phyloP scores from a whole-genome alignment of 2,888 invertebrate genomes.

The Melipona beecheii region DNA sequence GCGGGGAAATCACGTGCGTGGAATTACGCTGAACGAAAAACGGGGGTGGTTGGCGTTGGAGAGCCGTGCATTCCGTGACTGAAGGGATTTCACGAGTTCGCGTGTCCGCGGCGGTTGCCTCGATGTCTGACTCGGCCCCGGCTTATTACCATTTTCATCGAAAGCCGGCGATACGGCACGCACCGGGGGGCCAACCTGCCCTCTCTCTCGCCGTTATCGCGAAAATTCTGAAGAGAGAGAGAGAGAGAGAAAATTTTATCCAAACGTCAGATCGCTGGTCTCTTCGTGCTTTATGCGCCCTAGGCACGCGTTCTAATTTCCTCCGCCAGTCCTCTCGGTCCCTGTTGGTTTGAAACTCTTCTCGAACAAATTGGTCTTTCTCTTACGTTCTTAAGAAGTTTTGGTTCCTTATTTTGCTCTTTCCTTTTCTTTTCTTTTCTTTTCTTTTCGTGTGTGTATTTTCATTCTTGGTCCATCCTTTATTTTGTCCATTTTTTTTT shows the following conservation, averaged over 20 bases:
- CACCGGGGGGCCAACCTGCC: slow-evolving; percentile 4
- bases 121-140: slow-evolving; percentile 57
- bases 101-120: slow-evolving; percentile 53
- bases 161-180: slow-evolving; percentile 58
- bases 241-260: not conserved
- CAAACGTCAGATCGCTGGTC: not conserved
- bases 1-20: slow-evolving; percentile 68
- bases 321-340: not conserved
- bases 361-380: too few relatives aligned
- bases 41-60: slow-evolving; percentile 38
- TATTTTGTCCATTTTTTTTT: too few relatives aligned
- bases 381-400: too few relatives aligned
- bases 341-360: not conserved
- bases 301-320: not conserved
- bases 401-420: too few relatives aligned
- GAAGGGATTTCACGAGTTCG: slow-evolving; percentile 64
- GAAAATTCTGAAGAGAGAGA: not conserved
- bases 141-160: slow-evolving; percentile 70
- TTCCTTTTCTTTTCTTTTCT: too few relatives aligned
- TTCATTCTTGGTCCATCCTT: too few relatives aligned
- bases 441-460: too few relatives aligned
- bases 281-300: not conserved
- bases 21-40: slow-evolving; percentile 58
- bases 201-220: slow-evolving; percentile 6
- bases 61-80: slow-evolving; percentile 65